A percentile compares a stretch with the other conserved stretches of the same genome.
Evolutionary conservation across 2,113 vertebrate species (phyloP).

Genomic region (Isichthys henryi): DNA sequence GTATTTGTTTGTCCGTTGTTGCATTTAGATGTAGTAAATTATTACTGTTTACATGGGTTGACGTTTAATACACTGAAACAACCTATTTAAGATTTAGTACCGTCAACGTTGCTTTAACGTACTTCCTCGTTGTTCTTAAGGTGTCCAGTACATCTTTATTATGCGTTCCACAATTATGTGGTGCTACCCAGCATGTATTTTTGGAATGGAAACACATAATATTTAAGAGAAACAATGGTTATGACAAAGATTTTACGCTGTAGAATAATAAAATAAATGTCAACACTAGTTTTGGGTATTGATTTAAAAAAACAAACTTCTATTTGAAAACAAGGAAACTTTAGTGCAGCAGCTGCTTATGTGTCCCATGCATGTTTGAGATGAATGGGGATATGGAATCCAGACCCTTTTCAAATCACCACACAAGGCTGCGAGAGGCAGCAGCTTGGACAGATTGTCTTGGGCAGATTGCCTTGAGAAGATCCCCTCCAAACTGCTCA

Average conservation of each 20-base stretch:
- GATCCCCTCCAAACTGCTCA: background rate
- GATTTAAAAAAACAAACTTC: background rate
- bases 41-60: background rate
- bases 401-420: background rate
- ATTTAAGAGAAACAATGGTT: background rate
- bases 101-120: background rate
- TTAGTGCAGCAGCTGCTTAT: background rate
- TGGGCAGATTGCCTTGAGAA: background rate
- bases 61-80: background rate
- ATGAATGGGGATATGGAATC: background rate
- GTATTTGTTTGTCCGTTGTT: background rate
- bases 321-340: background rate
- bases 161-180: background rate
- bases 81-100: background rate
- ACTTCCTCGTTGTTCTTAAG: background rate
- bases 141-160: background rate
- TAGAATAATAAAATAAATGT: background rate
- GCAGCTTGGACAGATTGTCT: background rate
- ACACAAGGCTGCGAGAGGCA: background rate
- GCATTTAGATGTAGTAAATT: background rate
- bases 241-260: background rate
- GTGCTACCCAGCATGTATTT: background rate
- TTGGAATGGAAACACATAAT: background rate
- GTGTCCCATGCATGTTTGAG: background rate
- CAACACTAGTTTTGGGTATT: background rate